These are phyloP conservation scores for Panopea generosa DNA, from an alignment of 2,888 invertebrate genomes.

Conservation along the genomic window DNA sequence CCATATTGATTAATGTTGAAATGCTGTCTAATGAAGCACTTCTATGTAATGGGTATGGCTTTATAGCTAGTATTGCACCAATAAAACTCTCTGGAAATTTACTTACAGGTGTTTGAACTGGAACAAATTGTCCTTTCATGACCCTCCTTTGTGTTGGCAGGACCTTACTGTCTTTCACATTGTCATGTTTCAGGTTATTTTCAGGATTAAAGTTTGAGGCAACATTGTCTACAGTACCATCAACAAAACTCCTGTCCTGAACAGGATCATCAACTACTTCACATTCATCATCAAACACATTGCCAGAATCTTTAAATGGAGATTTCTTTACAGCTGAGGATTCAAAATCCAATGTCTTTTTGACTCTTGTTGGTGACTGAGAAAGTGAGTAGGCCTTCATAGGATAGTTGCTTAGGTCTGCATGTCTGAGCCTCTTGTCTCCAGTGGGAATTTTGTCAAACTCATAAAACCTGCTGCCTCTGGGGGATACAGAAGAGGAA, in stretches of 20 bases:
- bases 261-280: neutral
- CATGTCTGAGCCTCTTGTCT: constrained; percentile 17
- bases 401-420: neutral
- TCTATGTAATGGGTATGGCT: constrained; percentile 51
- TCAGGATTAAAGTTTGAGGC: too few species aligned
- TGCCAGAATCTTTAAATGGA: constrained; percentile 72
- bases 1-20: constrained; percentile 41
- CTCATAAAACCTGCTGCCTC: constrained; percentile 66
- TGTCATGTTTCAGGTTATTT: too few species aligned
- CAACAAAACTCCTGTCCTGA: neutral
- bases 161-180: too few species aligned
- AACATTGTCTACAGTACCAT: too few species aligned
- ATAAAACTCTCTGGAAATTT: constrained; percentile 63
- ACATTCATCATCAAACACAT: constrained; percentile 68
- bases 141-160: neutral
- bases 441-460: constrained; percentile 46
- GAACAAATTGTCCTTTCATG: constrained; percentile 1
- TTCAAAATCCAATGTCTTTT: constrained; percentile 49
- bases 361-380: constrained; percentile 38
- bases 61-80: constrained; percentile 61
- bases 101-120: constrained; percentile 24
- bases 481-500: constrained; percentile 72
- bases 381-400: constrained; percentile 5
- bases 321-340: constrained; percentile 48
- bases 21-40: constrained; percentile 52